These are phyloP conservation scores for Pseudorasbora parva DNA, from an alignment of 2,113 vertebrate species.

Conservation along the genomic window DNA sequence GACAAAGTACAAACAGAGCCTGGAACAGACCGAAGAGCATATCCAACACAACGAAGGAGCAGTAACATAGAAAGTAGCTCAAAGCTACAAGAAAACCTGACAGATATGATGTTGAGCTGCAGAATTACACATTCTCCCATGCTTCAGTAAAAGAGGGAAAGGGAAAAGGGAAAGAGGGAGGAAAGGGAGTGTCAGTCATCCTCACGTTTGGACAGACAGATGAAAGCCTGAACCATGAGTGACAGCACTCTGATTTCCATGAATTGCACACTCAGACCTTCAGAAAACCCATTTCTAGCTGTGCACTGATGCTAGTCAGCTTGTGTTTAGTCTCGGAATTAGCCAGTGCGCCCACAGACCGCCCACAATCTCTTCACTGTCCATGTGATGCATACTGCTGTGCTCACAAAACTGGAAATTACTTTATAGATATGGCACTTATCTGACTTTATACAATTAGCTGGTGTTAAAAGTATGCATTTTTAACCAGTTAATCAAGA, in stretches of 20 bases:
- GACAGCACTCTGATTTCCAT: conserved; percentile 17
- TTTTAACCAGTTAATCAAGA: neutral
- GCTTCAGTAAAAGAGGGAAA: conserved; percentile 9
- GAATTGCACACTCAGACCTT: neutral
- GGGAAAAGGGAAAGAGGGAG: neutral
- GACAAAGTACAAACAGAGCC: conserved; percentile 33
- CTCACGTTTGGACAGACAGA: neutral
- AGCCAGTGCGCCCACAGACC: neutral
- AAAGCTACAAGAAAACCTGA: conserved; percentile 8
- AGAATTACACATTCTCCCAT: neutral
- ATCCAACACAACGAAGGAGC: conserved; percentile 8
- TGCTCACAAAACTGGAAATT: neutral
- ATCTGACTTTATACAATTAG: neutral
- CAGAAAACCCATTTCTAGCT: conserved; percentile 5
- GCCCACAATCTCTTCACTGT: neutral
- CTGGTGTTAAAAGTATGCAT: neutral
- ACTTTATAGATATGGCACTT: neutral
- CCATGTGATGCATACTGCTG: neutral
- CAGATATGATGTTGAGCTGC: neutral
- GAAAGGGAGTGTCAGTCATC: conserved; percentile 10
- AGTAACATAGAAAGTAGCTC: neutral
- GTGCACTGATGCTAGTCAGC: conserved; percentile 24
- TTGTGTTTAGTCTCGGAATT: conserved; percentile 21
- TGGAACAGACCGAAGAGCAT: neutral
- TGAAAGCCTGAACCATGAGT: neutral